Evolutionary conservation across 2,113 vertebrate genomes (phyloP), one percentile per base, ranked within the genome.

Genomic region (Spheniscus mendiculus): DNA sequence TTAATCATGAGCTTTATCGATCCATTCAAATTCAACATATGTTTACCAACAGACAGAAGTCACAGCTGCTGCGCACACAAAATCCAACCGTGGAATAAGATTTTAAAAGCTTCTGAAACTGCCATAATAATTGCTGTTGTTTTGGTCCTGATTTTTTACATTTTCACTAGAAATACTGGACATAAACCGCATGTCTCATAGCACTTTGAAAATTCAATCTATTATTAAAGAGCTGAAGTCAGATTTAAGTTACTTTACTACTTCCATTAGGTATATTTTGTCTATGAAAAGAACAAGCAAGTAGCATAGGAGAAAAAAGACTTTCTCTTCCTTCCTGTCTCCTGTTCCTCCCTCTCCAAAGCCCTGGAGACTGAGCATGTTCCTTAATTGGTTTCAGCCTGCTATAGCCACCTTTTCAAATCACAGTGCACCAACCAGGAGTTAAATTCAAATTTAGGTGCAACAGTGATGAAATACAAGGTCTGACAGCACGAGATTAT

Each of bases 331-430:
- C 52, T 91, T 92, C 72, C 59, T 58, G 59, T 63, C 73, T 95
- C 72, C 56, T 87, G 32, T 29, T 92, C 52, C 36, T 83, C 56
- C 34, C 18, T 36, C 38, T 93, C 47, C 70, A 91, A 93, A 87
- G 23, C 73, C 65, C 70, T 72, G n/a, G 84, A 87, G 83, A 89
- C 5, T 50, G 19, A 85, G 8, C 53, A 30, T 17, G 32, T 56
- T 89, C 34, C 45, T 84, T 91, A 95, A 91, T 87, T 87, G 58
- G 36, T 89, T 96, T 95, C 90, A 96, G 58, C 34, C 62, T 85
- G 30, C 29, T 85, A 29, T 62, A 91, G 58, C 36, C 47, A 70
- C 61, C 77, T 87, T 94, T 79, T 69, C 70, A 89, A 79, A 76
- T 42, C 56, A 72, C 49, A 50, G 50, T 4, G 38, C 61, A 49